Evolutionary conservation across 2,888 invertebrate species (phyloP), one percentile per base, ranked within the genome.

Genomic region (Sturmia bella): DNA sequence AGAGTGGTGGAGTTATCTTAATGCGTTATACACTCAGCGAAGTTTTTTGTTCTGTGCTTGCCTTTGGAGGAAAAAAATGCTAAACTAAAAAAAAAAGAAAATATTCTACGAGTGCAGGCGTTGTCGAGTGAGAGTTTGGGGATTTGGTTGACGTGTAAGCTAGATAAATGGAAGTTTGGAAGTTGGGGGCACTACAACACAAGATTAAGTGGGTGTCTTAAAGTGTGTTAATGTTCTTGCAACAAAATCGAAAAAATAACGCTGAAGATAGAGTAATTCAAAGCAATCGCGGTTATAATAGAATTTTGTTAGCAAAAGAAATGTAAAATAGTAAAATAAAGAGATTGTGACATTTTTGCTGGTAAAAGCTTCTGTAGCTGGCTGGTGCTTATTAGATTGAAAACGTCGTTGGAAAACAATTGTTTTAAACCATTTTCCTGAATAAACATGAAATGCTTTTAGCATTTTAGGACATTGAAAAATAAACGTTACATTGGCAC

Each of bases 81-180:
- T 27, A 21, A 39, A 19, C 11, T 19, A 11, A 41, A 57, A 57
- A 27, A 27, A 27, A 27, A 27, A 27, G 19, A 32, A 50, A 59
- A 57, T 17, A 66, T 63, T 76, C 43, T 63, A 45, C 32, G 21
- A 79, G 56, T 56, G 74, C 54, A 37, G 15, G n/a, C 61, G 32
- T 21, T 48, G 3, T 19, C 0, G 7, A 41, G 48, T 59, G 68
- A 24, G 9, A 5, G 39, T 39, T 45, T 69, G 54, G 11, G 59
- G 50, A 15, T 21, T 54, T 17, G 41, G n/a, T 56, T 32, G 21
- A 59, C 32, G 61, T 17, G 56, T 2, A 76, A 61, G 17, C 52
- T 54, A 76, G 3, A 52, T 17, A 24, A 45, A 41, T 45, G 54
- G 45, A 21, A 24, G 9, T 32, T 17, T 32, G 43, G 45, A 17